phyloP scores from a whole-genome alignment of 1,140 invertebrate species.

The Anastatus disparis region DNA sequence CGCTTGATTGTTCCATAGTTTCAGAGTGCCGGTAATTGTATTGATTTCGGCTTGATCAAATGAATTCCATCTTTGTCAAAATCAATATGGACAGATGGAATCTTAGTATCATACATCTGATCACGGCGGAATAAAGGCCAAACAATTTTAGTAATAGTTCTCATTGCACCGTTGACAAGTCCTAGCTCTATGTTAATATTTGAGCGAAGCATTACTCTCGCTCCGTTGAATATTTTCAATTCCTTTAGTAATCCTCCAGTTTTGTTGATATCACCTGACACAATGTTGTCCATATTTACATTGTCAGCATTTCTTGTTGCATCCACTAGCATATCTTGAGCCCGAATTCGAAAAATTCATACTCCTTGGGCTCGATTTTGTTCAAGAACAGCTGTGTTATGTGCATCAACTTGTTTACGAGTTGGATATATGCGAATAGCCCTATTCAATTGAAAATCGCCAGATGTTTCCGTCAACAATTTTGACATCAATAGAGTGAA shows the following conservation, averaged over 20 bases:
- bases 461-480: slow-evolving; percentile 33
- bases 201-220: not conserved
- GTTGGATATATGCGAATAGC: slow-evolving; percentile 44
- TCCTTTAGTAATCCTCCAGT: too few species aligned
- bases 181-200: not conserved
- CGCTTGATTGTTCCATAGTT: not conserved
- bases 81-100: not conserved
- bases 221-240: not conserved
- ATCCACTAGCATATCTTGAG: not conserved
- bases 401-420: slow-evolving; percentile 39
- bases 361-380: not conserved
- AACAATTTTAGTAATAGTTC: not conserved
- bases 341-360: not conserved
- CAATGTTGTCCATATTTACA: not conserved
- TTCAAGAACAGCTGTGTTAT: slow-evolving; percentile 8
- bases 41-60: not conserved
- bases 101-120: not conserved
- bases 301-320: not conserved
- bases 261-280: too few species aligned
- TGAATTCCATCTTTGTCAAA: not conserved
- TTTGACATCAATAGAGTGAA: slow-evolving; percentile 36
- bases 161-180: not conserved
- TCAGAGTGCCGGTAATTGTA: not conserved
- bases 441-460: slow-evolving; percentile 42
- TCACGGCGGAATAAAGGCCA: not conserved